Evolutionary conservation across 2,113 vertebrate species (phyloP).

Genomic region (Poeciliopsis retropinna): DNA sequence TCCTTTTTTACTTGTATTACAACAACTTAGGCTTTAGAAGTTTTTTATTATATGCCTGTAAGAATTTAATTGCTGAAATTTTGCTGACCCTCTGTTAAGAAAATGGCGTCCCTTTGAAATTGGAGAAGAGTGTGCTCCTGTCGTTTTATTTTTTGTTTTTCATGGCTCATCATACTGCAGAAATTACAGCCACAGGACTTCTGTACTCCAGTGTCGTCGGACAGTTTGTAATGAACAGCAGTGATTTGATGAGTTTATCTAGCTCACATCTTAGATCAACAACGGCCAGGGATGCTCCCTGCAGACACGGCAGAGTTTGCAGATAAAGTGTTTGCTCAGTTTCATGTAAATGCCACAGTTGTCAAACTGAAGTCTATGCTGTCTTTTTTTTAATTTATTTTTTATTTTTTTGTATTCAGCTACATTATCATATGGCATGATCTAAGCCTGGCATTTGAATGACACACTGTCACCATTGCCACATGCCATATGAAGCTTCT

Average conservation of each 20-base stretch:
- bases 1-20: too few species aligned
- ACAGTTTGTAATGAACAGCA: conserved; percentile 8
- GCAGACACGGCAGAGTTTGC: conserved; percentile 50
- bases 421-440: conserved; percentile 47
- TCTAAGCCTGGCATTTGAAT: conserved; percentile 44
- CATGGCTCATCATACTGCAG: not conserved
- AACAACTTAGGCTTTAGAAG: too few species aligned
- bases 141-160: not conserved
- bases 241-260: conserved; percentile 58
- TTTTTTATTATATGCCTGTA: too few species aligned
- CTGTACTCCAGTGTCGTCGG: not conserved
- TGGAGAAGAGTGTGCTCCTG: not conserved
- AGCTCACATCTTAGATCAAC: conserved; percentile 73
- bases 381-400: conserved; percentile 43
- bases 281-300: conserved; percentile 56
- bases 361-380: conserved; percentile 63
- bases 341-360: conserved; percentile 73
- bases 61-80: too few species aligned
- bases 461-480: conserved; percentile 41
- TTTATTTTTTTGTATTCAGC: conserved; percentile 43
- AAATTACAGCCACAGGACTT: not conserved
- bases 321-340: conserved; percentile 78
- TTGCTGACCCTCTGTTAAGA: too few species aligned
- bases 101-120: not conserved
- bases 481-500: conserved; percentile 6